A percentile compares a stretch with the other conserved stretches of the same genome.
Conservation (phyloP, 2,797 vertebrate genomes). For the Aulostomus chinensis region DNA sequence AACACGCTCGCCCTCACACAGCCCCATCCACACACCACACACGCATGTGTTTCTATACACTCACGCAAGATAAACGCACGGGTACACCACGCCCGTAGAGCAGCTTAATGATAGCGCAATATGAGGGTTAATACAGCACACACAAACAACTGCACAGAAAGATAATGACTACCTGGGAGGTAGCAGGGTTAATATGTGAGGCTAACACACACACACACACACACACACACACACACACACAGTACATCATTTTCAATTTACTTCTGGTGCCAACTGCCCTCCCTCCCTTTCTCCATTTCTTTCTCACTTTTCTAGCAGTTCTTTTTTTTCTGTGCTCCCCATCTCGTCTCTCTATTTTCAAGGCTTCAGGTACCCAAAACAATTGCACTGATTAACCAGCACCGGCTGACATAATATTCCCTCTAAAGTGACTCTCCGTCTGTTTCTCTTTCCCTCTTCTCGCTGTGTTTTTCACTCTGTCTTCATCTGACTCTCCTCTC, state of each 20-base stretch:
- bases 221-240: slow-evolving; percentile 37
- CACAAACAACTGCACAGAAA: slow-evolving; percentile 43
- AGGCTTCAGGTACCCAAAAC: slow-evolving; percentile 73
- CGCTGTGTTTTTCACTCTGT: slow-evolving; percentile 32
- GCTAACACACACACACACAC: slow-evolving; percentile 50
- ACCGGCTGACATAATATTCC: slow-evolving; percentile 71
- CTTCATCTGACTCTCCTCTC: slow-evolving; percentile 41
- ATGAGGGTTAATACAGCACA: slow-evolving; percentile 64
- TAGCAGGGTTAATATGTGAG: slow-evolving; percentile 66
- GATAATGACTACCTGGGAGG: slow-evolving; percentile 73
- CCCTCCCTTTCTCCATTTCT: slow-evolving; percentile 56
- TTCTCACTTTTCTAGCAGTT: slow-evolving; percentile 51
- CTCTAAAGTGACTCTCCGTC: slow-evolving; percentile 50
- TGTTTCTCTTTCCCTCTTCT: slow-evolving; percentile 24
- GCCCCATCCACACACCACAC: slow-evolving; percentile 22
- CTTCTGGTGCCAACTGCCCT: slow-evolving; percentile 74
- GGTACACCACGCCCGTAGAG: slow-evolving; percentile 27
- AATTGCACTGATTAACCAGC: slow-evolving; percentile 76
- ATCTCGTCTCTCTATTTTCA: slow-evolving; percentile 69
- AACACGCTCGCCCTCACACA: slow-evolving; percentile 61
- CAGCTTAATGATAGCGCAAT: slow-evolving; percentile 62
- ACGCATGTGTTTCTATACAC: slow-evolving; percentile 4
- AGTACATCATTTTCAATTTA: slow-evolving; percentile 82
- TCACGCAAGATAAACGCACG: slow-evolving; percentile 39
- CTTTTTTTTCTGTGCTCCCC: slow-evolving; percentile 43